Evolutionary conservation across 2,113 vertebrate species (phyloP).

Genomic region (Ptyas mucosa): DNA sequence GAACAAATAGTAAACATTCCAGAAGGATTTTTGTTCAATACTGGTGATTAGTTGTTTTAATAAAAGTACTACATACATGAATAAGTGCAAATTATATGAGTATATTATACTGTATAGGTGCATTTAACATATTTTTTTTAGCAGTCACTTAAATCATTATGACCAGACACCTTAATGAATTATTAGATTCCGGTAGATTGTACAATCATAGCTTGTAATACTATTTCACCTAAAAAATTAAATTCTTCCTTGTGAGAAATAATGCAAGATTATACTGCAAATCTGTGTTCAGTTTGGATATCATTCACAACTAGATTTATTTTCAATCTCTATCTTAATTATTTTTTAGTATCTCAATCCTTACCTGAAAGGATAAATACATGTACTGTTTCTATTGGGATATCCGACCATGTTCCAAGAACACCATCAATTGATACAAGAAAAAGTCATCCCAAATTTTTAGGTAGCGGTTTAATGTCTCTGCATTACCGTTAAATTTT

Average conservation of each 20-base stretch:
- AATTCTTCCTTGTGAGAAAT: neutral
- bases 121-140: neutral
- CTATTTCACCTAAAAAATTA: neutral
- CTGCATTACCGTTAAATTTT: neutral
- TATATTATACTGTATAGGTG: neutral
- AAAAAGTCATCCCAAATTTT: neutral
- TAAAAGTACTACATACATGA: neutral
- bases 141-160: neutral
- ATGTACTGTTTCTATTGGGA: neutral
- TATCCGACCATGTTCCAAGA: neutral
- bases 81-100: neutral
- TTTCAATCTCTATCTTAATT: neutral
- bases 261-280: neutral
- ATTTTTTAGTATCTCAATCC: neutral
- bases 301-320: neutral
- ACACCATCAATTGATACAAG: neutral
- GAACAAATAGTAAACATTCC: neutral
- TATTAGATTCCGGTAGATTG: neutral
- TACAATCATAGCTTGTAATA: neutral
- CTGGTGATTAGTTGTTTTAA: neutral
- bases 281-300: neutral
- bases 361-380: neutral
- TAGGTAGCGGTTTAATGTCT: neutral
- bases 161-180: neutral
- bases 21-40: neutral